Percentiles rank a stretch among this genome's conserved stretches.
Evolutionary conservation across 2,888 invertebrate species (phyloP).

Genomic region (Scaptomyza flava): DNA sequence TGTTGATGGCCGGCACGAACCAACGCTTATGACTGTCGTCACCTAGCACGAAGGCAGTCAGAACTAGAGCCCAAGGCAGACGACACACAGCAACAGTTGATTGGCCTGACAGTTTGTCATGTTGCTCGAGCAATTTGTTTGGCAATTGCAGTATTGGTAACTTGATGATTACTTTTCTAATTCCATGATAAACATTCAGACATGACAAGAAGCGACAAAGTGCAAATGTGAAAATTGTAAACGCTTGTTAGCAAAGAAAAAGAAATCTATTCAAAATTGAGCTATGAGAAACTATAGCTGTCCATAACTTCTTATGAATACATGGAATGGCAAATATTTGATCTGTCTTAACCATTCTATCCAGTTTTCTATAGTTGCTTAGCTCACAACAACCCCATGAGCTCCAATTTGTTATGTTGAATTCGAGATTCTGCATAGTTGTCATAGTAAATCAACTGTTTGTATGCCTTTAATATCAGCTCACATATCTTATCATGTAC

Average conservation of each 20-base stretch:
- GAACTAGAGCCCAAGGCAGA: background rate
- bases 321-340: no score
- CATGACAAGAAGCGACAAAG: no score
- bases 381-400: background rate
- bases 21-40: constrained; percentile 27
- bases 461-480: constrained; percentile 9
- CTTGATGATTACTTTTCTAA: background rate
- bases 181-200: background rate
- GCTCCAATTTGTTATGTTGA: background rate
- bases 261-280: background rate
- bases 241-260: background rate
- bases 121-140: constrained; percentile 10
- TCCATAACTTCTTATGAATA: no score
- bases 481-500: constrained; percentile 5
- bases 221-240: background rate
- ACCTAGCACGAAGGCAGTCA: constrained; percentile 1
- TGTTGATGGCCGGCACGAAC: constrained; percentile 27
- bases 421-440: background rate
- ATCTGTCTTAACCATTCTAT: background rate
- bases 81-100: constrained; percentile 50
- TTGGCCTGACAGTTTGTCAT: constrained; percentile 24
- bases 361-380: background rate
- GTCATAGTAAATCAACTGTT: constrained; percentile 8
- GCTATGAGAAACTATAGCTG: no score
- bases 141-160: background rate